Percentiles rank a stretch among this genome's conserved stretches.
Conservation (phyloP, 2,888 invertebrate species). For the Cryptocheilus praepositus region DNA sequence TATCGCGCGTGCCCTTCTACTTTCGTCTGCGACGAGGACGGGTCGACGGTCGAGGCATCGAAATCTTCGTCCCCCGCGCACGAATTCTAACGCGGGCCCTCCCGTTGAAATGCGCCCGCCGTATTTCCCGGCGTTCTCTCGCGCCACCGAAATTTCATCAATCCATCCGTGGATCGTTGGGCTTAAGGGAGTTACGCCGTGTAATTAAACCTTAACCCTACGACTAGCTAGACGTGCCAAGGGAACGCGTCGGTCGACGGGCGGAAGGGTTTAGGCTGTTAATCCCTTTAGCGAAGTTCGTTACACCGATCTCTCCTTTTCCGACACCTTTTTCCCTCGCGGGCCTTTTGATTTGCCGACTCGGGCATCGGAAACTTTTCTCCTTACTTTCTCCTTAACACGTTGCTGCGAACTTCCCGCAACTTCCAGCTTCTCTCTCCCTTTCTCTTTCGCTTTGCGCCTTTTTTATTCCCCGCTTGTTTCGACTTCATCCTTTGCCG, state of each 20-base stretch:
- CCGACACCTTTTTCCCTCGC: constrained; percentile 41
- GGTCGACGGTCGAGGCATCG: too few relatives aligned
- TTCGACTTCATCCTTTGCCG: background rate
- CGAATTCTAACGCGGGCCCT: background rate
- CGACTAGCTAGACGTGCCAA: constrained; percentile 36
- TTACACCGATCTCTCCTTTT: constrained; percentile 52
- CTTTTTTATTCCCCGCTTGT: background rate
- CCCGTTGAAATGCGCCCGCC: too few relatives aligned
- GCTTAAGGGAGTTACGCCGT: constrained; percentile 52
- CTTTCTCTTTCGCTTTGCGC: too few relatives aligned
- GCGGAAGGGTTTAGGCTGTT: constrained; percentile 49
- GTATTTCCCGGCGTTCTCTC: constrained; percentile 8
- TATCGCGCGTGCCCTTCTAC: too few relatives aligned
- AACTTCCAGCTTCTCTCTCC: background rate
- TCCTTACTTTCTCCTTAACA: constrained; percentile 31
- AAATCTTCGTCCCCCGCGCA: background rate
- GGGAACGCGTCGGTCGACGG: constrained; percentile 18
- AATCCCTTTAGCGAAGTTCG: constrained; percentile 57
- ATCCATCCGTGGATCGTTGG: constrained; percentile 46
- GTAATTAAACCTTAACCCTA: constrained; percentile 56
- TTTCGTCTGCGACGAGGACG: too few relatives aligned
- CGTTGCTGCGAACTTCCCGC: background rate
- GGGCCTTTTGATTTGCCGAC: constrained; percentile 45
- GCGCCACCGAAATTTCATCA: constrained; percentile 43
- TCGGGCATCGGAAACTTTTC: constrained; percentile 41